phyloP scores from a whole-genome alignment of 2,113 vertebrate genomes.

The Collichthys lucidus region DNA sequence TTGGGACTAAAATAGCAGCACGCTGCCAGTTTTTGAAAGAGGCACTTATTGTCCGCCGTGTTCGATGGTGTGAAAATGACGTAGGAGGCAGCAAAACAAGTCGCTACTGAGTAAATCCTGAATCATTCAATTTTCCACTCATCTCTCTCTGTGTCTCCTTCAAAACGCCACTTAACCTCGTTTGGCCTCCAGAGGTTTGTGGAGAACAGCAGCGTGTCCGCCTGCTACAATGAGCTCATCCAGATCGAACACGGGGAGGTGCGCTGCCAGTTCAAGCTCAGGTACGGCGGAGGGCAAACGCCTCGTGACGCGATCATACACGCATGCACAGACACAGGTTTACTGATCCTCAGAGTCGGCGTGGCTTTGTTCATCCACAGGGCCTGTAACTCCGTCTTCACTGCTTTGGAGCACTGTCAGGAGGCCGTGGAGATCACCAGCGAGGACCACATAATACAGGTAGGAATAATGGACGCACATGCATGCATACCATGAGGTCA shows the following conservation, averaged over 20 bases:
- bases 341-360: not conserved
- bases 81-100: constrained; percentile 32
- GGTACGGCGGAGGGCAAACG: constrained; percentile 80
- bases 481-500: too few species aligned
- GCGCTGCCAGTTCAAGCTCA: constrained; percentile 94
- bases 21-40: constrained; percentile 23
- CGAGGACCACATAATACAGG: constrained; percentile 97
- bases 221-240: constrained; percentile 96
- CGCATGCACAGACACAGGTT: not conserved
- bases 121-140: constrained; percentile 47
- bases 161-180: constrained; percentile 24
- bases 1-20: constrained; percentile 14
- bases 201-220: constrained; percentile 91
- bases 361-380: constrained; percentile 80
- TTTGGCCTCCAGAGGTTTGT: constrained; percentile 88
- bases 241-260: constrained; percentile 95
- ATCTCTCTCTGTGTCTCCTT: constrained; percentile 16
- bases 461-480: constrained; percentile 60
- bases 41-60: constrained; percentile 13
- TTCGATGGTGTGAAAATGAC: constrained; percentile 46
- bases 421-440: constrained; percentile 97
- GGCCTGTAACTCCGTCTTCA: constrained; percentile 94
- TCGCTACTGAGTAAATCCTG: constrained; percentile 26
- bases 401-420: constrained; percentile 93
- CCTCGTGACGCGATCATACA: not conserved